Percentiles rank a stretch among this genome's conserved stretches.
Evolutionary conservation across 1,140 invertebrate species (phyloP).

Genomic region (Papilio machaon): DNA sequence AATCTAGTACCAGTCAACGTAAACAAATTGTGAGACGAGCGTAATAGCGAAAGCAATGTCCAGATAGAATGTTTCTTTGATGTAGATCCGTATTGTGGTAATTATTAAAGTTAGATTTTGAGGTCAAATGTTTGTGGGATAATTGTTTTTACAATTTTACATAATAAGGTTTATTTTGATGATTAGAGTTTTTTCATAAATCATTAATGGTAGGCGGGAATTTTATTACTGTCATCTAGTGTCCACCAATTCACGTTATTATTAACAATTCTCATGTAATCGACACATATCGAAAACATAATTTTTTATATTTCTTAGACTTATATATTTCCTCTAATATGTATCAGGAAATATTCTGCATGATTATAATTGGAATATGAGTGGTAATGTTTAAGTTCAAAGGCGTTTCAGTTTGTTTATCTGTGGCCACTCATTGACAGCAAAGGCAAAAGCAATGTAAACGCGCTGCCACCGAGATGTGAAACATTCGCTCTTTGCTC

Average conservation of each 20-base stretch:
- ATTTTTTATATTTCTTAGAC: too few species aligned
- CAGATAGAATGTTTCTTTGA: conserved; percentile 18
- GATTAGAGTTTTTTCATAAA: too few species aligned
- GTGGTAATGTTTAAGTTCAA: conserved; percentile 32
- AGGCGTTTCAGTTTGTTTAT: conserved; percentile 27
- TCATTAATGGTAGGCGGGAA: too few species aligned
- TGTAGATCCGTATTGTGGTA: neutral
- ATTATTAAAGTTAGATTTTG: neutral
- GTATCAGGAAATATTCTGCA: conserved; percentile 1
- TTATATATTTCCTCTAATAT: neutral
- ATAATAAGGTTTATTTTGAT: neutral
- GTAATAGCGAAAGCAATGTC: neutral
- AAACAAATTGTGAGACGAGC: conserved; percentile 13
- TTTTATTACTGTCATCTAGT: too few species aligned
- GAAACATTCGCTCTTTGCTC: conserved; percentile 18
- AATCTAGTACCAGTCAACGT: conserved; percentile 22
- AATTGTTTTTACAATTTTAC: neutral
- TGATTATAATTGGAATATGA: conserved; percentile 3
- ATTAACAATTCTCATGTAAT: neutral
- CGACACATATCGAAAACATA: too few species aligned
- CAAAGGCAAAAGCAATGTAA: neutral
- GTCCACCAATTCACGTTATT: neutral
- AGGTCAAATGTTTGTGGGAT: neutral
- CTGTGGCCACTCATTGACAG: conserved; percentile 9
- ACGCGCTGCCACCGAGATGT: neutral